Evolutionary conservation across 2,797 vertebrate species (phyloP).

Genomic region (Squalus acanthias): DNA sequence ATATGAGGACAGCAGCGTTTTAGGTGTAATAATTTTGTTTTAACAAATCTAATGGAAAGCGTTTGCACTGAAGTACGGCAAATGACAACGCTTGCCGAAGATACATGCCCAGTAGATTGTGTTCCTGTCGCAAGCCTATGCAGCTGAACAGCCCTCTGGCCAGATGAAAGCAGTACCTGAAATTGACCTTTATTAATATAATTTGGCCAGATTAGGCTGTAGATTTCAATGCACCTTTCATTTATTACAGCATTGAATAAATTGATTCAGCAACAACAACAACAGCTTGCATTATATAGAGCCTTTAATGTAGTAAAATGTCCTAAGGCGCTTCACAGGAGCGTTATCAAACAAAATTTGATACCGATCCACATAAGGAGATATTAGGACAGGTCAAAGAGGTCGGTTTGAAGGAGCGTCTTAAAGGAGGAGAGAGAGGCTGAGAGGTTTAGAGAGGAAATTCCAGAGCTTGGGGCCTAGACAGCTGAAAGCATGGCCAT

Average conservation of each 20-base stretch:
- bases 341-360: neutral
- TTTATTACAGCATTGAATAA: neutral
- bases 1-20: neutral
- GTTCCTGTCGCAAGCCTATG: neutral
- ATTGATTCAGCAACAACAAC: neutral
- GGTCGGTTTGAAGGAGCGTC: no score
- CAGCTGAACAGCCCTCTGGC: neutral
- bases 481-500: no score
- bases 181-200: neutral
- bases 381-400: no score
- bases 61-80: conserved; percentile 16
- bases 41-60: conserved; percentile 24
- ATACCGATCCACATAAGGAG: neutral
- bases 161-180: neutral
- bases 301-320: neutral
- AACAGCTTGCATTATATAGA: neutral
- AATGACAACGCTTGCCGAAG: neutral
- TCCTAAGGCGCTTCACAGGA: neutral
- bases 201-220: neutral
- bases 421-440: no score
- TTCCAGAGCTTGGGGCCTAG: no score
- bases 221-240: neutral
- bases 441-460: no score
- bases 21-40: neutral
- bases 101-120: neutral